phyloP scores from a whole-genome alignment of 2,797 vertebrate species.

The Thamnophis elegans region DNA sequence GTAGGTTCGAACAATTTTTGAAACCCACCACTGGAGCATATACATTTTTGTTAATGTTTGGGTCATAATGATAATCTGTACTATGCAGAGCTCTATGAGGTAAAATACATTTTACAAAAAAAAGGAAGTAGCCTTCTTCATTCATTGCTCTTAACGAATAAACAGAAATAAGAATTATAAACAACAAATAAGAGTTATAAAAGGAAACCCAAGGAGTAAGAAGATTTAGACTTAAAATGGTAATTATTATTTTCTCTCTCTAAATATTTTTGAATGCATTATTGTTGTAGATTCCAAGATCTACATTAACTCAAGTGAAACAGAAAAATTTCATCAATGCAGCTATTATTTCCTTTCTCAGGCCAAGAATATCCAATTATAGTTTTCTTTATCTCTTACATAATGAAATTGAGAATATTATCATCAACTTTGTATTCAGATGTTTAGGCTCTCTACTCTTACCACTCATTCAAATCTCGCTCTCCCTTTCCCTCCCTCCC shows the following conservation, averaged over 20 bases:
- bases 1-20: no score
- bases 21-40: no score
- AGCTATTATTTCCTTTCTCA: constrained; percentile 67
- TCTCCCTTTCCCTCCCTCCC: constrained; percentile 64
- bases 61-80: not conserved
- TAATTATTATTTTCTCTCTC: constrained; percentile 66
- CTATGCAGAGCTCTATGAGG: constrained; percentile 11
- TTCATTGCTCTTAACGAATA: constrained; percentile 31
- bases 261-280: constrained; percentile 60
- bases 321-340: constrained; percentile 66
- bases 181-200: constrained; percentile 34
- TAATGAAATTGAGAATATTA: constrained; percentile 72
- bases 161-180: constrained; percentile 34
- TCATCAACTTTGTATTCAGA: constrained; percentile 80
- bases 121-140: constrained; percentile 10
- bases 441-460: constrained; percentile 60
- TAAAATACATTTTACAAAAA: constrained; percentile 33
- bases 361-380: constrained; percentile 68
- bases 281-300: constrained; percentile 59
- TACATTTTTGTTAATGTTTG: not conserved
- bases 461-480: constrained; percentile 48
- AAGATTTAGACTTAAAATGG: constrained; percentile 57
- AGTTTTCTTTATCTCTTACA: constrained; percentile 62
- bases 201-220: constrained; percentile 47
- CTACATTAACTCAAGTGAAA: constrained; percentile 57